Conservation (phyloP, 30 jellyfish, hydroid and myxozoan genomes). For the Haliclystus octoradiatus region DNA sequence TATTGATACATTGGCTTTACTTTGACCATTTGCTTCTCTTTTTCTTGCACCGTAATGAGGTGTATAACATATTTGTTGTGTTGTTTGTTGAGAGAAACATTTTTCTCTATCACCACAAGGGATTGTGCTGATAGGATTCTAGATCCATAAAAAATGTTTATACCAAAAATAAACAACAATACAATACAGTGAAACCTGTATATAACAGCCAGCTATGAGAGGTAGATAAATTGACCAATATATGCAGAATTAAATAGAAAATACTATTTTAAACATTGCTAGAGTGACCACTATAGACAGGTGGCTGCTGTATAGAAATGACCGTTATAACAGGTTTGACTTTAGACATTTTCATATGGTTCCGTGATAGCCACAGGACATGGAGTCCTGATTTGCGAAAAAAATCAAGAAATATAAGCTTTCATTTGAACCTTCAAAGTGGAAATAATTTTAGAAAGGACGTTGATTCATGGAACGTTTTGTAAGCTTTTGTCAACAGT, state of each 20-base stretch:
- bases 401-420: no score
- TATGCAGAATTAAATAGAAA: not conserved
- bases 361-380: no score
- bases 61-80: constrained; percentile 32
- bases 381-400: no score
- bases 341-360: no score
- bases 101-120: constrained; percentile 74
- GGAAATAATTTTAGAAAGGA: no score
- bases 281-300: not conserved
- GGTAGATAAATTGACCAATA: not conserved
- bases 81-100: constrained; percentile 13
- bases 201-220: not conserved
- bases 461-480: no score
- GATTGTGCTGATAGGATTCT: constrained; percentile 58
- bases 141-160: not conserved
- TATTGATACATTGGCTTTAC: constrained; percentile 32
- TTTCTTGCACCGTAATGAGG: not conserved
- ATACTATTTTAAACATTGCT: no score
- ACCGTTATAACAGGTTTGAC: not conserved
- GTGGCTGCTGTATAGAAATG: not conserved
- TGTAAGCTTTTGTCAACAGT: no score
- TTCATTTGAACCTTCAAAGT: no score
- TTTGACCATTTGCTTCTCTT: not conserved
- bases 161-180: not conserved
- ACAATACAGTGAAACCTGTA: not conserved